Evolutionary conservation across 2,113 vertebrate genomes (phyloP), one percentile per base, ranked within the genome.

Genomic region (Sinosuthora webbiana): DNA sequence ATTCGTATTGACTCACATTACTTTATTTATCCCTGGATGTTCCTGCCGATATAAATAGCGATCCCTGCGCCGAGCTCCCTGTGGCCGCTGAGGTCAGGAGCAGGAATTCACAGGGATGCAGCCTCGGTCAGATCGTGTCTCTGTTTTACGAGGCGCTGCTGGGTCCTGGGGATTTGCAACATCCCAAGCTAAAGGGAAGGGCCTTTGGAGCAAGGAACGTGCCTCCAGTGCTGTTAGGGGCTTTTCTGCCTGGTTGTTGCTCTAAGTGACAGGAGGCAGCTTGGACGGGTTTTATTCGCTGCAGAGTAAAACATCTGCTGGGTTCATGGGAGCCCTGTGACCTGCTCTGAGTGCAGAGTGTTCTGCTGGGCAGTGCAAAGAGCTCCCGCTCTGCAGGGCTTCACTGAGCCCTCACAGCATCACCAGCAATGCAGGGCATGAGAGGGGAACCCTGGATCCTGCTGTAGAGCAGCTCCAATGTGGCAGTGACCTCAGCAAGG

Each of bases 21-120:
- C 95, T 92, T 83, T 85, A 57, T 94, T 97, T 95, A 93, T 96
- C 93, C 93, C 92, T 91, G 92, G 89, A 93, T 94, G 89, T 96
- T 96, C 94, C 94, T 65, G 63, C 20, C 0, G 82, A 84, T 94
- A 95, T 93, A 96, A 96, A 95, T 92, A 97, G 92, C 59, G 33
- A 45, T 25, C 89, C 68, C 74, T 56, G 83, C 0, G 33, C 57
- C 7, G 53, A 94, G 91, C 63, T 76, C 92, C 83, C 92, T 45
- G 87, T 30, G 16, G 44, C 62, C 45, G 4, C 90, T 11, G 60
- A 49, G 96, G 93, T 95, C 94, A 87, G 93, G 31, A 63, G 37
- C 1, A 33, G 94, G 87, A 93, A 92, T 67, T 87, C 91, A 53
- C 47, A 56, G 93, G 92, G 88, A 89, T 15, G 33, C 76, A 79